These are phyloP conservation scores for Pongo abelii DNA, from an alignment of 2,113 vertebrate species.

Conservation along the genomic window DNA sequence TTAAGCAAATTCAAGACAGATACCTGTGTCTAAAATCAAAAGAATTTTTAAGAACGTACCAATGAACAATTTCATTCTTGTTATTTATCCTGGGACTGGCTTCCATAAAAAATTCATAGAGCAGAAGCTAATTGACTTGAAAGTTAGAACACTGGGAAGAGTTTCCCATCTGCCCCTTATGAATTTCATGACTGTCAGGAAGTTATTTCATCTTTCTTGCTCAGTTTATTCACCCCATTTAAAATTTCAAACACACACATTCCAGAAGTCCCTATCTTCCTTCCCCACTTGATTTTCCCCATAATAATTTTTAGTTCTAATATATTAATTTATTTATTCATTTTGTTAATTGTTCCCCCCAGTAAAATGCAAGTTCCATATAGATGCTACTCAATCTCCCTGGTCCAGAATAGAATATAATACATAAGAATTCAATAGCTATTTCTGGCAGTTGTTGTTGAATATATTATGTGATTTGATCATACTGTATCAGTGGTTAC, in stretches of 20 bases:
- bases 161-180: background rate
- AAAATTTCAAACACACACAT: background rate
- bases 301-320: background rate
- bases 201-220: background rate
- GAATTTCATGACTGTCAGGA: background rate
- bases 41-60: background rate
- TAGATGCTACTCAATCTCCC: background rate
- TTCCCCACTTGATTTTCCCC: background rate
- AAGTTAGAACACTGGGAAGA: background rate
- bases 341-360: background rate
- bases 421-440: background rate
- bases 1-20: background rate
- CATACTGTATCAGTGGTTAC: background rate
- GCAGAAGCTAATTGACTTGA: background rate
- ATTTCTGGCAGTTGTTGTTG: background rate
- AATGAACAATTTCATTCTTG: background rate
- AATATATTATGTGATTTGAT: background rate
- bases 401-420: background rate
- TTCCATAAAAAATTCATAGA: slow-evolving; percentile 1
- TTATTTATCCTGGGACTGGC: background rate
- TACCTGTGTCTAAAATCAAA: background rate
- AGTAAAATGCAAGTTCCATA: background rate
- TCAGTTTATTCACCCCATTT: background rate
- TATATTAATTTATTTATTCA: slow-evolving; percentile 13
- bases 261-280: background rate